Conservation (phyloP, 1,140 invertebrate species). For the Chionoecetes opilio region DNA sequence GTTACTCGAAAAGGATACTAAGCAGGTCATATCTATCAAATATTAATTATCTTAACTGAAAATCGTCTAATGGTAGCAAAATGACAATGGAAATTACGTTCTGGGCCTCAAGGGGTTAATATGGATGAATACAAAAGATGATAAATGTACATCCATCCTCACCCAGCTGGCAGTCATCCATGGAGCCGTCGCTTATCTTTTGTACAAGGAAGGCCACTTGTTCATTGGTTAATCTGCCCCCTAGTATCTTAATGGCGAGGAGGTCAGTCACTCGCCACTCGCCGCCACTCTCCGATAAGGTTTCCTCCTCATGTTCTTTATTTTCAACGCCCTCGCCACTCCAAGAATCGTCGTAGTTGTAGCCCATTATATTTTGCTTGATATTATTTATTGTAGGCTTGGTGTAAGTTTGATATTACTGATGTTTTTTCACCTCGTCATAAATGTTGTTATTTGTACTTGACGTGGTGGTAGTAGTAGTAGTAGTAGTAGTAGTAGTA, state of each 20-base stretch:
- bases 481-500: constrained; percentile 13
- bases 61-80: too few species aligned
- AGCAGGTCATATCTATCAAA: too few species aligned
- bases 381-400: neutral
- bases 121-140: too few species aligned
- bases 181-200: neutral
- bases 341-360: too few species aligned
- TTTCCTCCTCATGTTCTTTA: neutral
- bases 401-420: neutral
- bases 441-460: neutral
- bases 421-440: neutral
- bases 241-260: neutral
- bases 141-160: neutral
- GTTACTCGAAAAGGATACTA: too few species aligned
- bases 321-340: too few species aligned
- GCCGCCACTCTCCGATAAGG: neutral
- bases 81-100: too few species aligned
- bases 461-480: neutral
- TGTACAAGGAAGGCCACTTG: neutral
- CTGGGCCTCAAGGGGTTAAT: too few species aligned
- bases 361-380: neutral
- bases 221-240: neutral
- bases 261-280: constrained; percentile 18
- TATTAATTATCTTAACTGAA: too few species aligned
- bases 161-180: constrained; percentile 56